Conservation (phyloP, 2,888 invertebrate genomes). For the Lycophotia porphyrea region DNA sequence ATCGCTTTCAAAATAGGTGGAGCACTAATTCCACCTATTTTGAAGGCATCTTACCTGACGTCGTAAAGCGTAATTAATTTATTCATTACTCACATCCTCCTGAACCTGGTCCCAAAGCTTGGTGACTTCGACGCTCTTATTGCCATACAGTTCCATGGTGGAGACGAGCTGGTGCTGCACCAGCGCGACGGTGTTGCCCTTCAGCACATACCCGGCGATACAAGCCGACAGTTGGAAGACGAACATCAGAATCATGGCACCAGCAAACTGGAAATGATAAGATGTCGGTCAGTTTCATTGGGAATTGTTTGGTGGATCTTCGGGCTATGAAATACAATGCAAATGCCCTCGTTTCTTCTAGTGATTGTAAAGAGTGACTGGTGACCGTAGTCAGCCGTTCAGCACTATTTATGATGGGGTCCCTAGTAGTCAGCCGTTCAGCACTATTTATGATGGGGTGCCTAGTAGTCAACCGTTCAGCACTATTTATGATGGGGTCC, state of each 20-base stretch:
- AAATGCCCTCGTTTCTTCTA: no score
- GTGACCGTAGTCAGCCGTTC: not conserved
- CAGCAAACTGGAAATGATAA: conserved; percentile 90
- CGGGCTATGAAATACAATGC: not conserved
- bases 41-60: not conserved
- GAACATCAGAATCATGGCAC: conserved; percentile 92
- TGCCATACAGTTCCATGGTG: conserved; percentile 87
- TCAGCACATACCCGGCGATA: conserved; percentile 93
- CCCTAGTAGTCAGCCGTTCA: no score
- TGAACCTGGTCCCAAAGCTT: conserved; percentile 92
- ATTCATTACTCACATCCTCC: conserved; percentile 83
- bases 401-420: no score
- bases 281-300: not conserved
- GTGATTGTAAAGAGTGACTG: no score
- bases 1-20: not conserved
- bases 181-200: conserved; percentile 88
- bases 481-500: no score
- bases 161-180: conserved; percentile 88
- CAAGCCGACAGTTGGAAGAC: conserved; percentile 94
- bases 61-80: not conserved
- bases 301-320: not conserved
- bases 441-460: no score
- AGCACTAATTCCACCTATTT: not conserved
- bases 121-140: conserved; percentile 80
- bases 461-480: no score